Percentiles rank a stretch among this genome's conserved stretches.
Evolutionary conservation across 2,888 invertebrate genomes (phyloP).

Genomic region (Bedellia somnulentella): DNA sequence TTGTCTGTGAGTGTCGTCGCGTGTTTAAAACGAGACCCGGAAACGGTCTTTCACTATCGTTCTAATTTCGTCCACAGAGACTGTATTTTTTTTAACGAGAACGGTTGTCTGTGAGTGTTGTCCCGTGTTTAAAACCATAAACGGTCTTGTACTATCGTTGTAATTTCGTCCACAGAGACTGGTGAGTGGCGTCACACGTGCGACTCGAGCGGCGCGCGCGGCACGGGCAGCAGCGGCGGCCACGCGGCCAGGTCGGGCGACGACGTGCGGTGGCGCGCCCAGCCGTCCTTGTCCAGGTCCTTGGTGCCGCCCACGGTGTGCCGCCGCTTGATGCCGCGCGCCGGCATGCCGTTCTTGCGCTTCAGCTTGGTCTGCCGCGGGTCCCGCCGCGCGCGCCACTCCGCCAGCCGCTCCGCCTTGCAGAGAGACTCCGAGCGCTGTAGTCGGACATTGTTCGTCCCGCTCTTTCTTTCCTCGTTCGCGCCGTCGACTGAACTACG

Average conservation of each 20-base stretch:
- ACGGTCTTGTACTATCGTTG: too few species aligned
- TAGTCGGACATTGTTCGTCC: constrained; percentile 59
- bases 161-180: too few species aligned
- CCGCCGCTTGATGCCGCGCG: constrained; percentile 81
- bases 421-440: constrained; percentile 26
- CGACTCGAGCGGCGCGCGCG: constrained; percentile 33
- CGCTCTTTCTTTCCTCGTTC: constrained; percentile 56
- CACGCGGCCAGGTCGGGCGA: constrained; percentile 57
- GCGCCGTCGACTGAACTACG: constrained; percentile 41
- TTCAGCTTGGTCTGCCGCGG: constrained; percentile 66
- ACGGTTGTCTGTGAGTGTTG: too few species aligned
- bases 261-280: constrained; percentile 63
- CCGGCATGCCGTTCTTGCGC: constrained; percentile 77
- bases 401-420: constrained; percentile 57
- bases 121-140: too few species aligned
- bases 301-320: constrained; percentile 94
- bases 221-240: constrained; percentile 31
- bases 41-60: too few species aligned
- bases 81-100: too few species aligned
- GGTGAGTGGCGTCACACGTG: constrained; percentile 20
- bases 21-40: too few species aligned
- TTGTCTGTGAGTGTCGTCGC: too few species aligned
- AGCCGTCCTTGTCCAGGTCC: constrained; percentile 69
- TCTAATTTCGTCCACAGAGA: too few species aligned
- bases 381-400: constrained; percentile 68